These are phyloP conservation scores for Pachyrhynchus sulphureomaculatus DNA, from an alignment of 1,140 invertebrate genomes.

Conservation along the genomic window DNA sequence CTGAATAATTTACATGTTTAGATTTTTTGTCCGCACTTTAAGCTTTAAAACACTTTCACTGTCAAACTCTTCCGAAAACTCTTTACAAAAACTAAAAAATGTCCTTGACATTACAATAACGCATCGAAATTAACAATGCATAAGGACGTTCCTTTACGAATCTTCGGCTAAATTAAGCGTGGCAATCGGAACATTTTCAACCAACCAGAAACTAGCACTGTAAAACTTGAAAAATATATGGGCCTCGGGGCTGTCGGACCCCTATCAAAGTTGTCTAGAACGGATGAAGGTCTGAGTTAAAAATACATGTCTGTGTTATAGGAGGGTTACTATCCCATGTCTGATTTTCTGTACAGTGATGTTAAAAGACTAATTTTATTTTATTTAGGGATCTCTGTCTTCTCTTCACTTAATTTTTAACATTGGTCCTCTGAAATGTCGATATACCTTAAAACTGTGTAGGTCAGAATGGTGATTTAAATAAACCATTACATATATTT, in stretches of 20 bases:
- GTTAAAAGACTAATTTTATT: no score
- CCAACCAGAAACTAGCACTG: constrained; percentile 42
- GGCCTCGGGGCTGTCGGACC: constrained; percentile 11
- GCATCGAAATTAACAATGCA: constrained; percentile 30
- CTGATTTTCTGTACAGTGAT: not conserved
- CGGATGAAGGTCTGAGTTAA: constrained; percentile 13
- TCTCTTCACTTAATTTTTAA: no score
- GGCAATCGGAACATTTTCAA: constrained; percentile 30
- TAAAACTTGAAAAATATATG: constrained; percentile 32
- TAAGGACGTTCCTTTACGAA: constrained; percentile 11
- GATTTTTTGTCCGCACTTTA: no score
- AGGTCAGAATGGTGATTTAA: no score
- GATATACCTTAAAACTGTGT: no score
- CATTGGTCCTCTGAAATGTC: no score
- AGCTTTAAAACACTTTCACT: constrained; percentile 10
- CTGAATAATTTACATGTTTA: no score
- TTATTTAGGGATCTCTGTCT: no score
- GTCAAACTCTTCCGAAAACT: not conserved
- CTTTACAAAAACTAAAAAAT: constrained; percentile 9
- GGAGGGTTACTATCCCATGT: constrained; percentile 11
- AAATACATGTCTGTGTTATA: constrained; percentile 22
- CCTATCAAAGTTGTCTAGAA: constrained; percentile 18
- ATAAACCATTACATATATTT: no score
- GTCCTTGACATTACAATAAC: constrained; percentile 18
- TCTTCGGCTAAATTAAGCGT: constrained; percentile 35